These are phyloP conservation scores for Suricata suricatta DNA, from an alignment of 2,113 vertebrate species.

Conservation along the genomic window DNA sequence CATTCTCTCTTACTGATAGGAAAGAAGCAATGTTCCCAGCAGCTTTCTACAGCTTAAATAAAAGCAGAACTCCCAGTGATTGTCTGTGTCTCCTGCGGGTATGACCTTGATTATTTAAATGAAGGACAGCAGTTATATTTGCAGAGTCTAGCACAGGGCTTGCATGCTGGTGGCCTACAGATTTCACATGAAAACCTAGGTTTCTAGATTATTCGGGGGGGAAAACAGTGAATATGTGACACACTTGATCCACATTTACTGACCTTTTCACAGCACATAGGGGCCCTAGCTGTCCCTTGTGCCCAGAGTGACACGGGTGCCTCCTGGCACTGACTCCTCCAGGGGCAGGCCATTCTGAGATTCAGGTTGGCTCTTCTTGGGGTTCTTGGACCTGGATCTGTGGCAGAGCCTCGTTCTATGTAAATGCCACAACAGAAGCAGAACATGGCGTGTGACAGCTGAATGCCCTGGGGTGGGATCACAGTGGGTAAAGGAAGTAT, in stretches of 20 bases:
- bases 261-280: not conserved
- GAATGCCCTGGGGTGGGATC: not conserved
- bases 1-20: not conserved
- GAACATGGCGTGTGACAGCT: not conserved
- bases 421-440: not conserved
- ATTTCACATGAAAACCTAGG: not conserved
- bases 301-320: not conserved
- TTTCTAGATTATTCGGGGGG: constrained; percentile 2
- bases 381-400: not conserved
- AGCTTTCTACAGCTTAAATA: not conserved
- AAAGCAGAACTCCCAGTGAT: not conserved
- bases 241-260: not conserved
- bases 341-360: not conserved
- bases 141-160: not conserved
- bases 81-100: not conserved
- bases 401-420: not conserved
- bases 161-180: not conserved
- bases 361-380: not conserved
- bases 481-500: not conserved
- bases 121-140: not conserved
- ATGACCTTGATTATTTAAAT: constrained; percentile 26
- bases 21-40: not conserved
- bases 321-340: not conserved
- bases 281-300: not conserved
- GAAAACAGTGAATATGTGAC: not conserved